Conservation (phyloP, 2,888 invertebrate species). For the Aphelenchoides bicaudatus region DNA sequence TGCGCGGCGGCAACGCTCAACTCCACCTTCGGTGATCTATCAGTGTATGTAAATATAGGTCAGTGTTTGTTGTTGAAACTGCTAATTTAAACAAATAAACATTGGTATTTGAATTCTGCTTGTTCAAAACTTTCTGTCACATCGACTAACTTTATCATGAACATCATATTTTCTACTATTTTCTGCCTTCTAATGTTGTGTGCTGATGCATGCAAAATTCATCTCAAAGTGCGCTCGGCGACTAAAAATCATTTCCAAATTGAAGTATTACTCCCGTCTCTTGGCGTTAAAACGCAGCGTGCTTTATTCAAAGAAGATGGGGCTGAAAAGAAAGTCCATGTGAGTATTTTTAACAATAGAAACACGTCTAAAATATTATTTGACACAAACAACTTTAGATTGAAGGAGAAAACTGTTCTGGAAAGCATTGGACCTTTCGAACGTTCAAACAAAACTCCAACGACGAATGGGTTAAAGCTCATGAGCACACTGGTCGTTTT, state of each 20-base stretch:
- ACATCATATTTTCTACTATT: no score
- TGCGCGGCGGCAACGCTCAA: no score
- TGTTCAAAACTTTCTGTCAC: no score
- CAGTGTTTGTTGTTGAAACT: no score
- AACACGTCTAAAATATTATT: constrained; percentile 10
- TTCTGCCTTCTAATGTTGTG: no score
- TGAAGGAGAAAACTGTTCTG: constrained; percentile 19
- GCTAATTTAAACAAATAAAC: no score
- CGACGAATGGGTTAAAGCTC: background rate
- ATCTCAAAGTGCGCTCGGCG: constrained; percentile 13
- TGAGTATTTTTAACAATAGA: background rate
- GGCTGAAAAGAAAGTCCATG: constrained; percentile 20
- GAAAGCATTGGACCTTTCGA: constrained; percentile 21
- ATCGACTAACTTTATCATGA: no score
- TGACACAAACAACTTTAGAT: constrained; percentile 8
- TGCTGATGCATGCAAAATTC: constrained; percentile 17
- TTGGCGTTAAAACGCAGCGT: constrained; percentile 9
- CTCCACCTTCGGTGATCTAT: no score
- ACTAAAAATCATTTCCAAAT: constrained; percentile 23
- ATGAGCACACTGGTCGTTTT: constrained; percentile 2
- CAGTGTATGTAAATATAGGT: no score
- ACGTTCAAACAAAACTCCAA: constrained; percentile 5
- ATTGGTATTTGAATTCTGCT: no score
- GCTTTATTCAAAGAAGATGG: background rate
- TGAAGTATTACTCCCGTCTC: constrained; percentile 19